Conservation (phyloP, 1,140 invertebrate species). For the Trialeurodes vaporariorum region DNA sequence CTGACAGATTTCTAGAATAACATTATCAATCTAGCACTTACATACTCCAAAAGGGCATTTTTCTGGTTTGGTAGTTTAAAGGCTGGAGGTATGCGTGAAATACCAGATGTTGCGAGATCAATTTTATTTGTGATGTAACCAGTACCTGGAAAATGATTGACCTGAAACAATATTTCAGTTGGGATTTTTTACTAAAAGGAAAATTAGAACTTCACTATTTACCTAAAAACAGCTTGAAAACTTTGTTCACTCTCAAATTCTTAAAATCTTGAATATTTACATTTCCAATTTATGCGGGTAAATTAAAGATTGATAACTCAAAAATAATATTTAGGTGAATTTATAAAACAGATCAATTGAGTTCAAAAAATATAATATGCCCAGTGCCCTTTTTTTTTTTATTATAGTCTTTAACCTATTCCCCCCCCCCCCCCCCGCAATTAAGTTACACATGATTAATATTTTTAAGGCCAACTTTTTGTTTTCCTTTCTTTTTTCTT, state of each 20-base stretch:
- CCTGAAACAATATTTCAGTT: constrained; percentile 32
- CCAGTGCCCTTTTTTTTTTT: no score
- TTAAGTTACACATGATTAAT: no score
- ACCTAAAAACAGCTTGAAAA: background rate
- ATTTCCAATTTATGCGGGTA: constrained; percentile 4
- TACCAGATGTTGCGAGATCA: constrained; percentile 63
- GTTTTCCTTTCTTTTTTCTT: no score
- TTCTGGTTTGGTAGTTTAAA: constrained; percentile 76
- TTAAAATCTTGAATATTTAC: background rate
- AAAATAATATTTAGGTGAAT: no score
- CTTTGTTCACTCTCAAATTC: background rate
- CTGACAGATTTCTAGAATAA: no score
- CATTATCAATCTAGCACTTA: constrained; percentile 35
- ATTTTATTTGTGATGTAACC: constrained; percentile 94
- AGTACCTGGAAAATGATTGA: constrained; percentile 92
- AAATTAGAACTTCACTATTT: constrained; percentile 2
- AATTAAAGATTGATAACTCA: constrained; percentile 3
- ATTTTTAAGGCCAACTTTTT: no score
- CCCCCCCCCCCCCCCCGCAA: no score
- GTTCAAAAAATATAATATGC: no score
- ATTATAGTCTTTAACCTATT: no score
- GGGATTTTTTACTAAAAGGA: constrained; percentile 5
- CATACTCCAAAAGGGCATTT: constrained; percentile 57
- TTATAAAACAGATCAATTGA: no score
- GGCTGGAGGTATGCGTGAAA: constrained; percentile 68